Base-by-base conservation (phyloP, 2,888 invertebrate species). In the Lasioglossum malachurum region DNA sequence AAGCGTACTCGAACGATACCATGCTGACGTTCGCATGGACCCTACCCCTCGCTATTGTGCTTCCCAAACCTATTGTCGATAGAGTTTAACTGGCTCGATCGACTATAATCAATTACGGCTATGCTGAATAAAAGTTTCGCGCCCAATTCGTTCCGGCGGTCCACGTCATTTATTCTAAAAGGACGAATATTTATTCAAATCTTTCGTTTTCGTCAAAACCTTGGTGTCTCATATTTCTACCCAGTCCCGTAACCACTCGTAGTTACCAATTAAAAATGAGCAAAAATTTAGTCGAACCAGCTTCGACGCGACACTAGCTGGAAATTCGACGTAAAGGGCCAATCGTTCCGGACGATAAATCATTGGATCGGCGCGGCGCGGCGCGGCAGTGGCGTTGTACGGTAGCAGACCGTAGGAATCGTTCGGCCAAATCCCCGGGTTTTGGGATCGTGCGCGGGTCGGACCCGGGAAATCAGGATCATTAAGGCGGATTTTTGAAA, bases 61-160 rank as follows among this genome's bases (percentile, higher is more conserved):
- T 19, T 12, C 83, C 38, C 44, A 31, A 75, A 77, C 72, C 87
- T 88, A 92, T 92, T 92, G 87, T 86, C 86, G 86, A 89, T 87
- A 91, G 87, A 84, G 89, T 87, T 87, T 84, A 86, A 88, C 86
- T 80, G 84, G 38, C 71, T 83, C 77, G 72, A 75, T 81, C 82
- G 73, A 83, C 69, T 14, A n/a, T 73, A 72, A 90, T 79, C 88
- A 83, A 83, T 88, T 86, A 83, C 67, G 31, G 77, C 76, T 57
- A n/a, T 41, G 69, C 53, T 23, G 60, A 71, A 41, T 38, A n/a
- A 41, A 71, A 41, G 44, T 46, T 72, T 46, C 72, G 27, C 73
- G 10, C 27, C 31, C 16, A 38, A 79, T 85, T 72, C 84, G 85
- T 84, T 78, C 71, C 84, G 71, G 44, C 67, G 71, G n/a, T 12